These are phyloP conservation scores for Amblyopsis rosae DNA, from an alignment of 2,113 vertebrate genomes.

Conservation along the genomic window DNA sequence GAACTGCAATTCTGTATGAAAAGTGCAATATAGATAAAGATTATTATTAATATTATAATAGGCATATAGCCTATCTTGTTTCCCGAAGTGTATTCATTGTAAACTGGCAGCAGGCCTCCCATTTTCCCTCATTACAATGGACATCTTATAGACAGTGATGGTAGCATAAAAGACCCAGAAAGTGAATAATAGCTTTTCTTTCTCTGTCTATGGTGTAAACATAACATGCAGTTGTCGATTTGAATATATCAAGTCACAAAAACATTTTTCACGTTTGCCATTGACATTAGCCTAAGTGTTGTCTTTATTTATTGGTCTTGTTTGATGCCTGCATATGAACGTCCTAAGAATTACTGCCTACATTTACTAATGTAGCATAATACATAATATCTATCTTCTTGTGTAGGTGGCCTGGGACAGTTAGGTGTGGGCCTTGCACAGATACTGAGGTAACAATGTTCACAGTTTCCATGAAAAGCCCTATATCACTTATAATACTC, in stretches of 20 bases:
- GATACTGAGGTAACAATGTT: slow-evolving; percentile 68
- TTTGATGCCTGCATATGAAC: background rate
- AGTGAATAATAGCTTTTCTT: slow-evolving; percentile 68
- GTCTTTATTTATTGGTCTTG: background rate
- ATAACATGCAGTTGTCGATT: slow-evolving; percentile 27
- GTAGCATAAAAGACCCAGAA: slow-evolving; percentile 47
- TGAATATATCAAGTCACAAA: slow-evolving; percentile 26
- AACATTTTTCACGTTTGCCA: no score
- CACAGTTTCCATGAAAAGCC: background rate
- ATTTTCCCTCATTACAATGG: slow-evolving; percentile 65
- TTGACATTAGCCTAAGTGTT: background rate
- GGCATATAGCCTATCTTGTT: no score
- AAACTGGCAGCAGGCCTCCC: slow-evolving; percentile 30
- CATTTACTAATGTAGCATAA: background rate
- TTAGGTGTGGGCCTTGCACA: slow-evolving; percentile 76
- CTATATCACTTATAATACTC: background rate
- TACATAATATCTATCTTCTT: slow-evolving; percentile 11
- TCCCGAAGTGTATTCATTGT: slow-evolving; percentile 51
- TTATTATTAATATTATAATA: no score
- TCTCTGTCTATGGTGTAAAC: slow-evolving; percentile 52
- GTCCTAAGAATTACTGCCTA: no score
- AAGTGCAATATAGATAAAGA: no score
- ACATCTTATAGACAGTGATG: slow-evolving; percentile 49
- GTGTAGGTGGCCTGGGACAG: slow-evolving; percentile 77
- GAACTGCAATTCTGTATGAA: no score